Percentiles rank a stretch among this genome's conserved stretches.
Evolutionary conservation across 2,888 invertebrate species (phyloP).

Genomic region (Eulithis prunata): DNA sequence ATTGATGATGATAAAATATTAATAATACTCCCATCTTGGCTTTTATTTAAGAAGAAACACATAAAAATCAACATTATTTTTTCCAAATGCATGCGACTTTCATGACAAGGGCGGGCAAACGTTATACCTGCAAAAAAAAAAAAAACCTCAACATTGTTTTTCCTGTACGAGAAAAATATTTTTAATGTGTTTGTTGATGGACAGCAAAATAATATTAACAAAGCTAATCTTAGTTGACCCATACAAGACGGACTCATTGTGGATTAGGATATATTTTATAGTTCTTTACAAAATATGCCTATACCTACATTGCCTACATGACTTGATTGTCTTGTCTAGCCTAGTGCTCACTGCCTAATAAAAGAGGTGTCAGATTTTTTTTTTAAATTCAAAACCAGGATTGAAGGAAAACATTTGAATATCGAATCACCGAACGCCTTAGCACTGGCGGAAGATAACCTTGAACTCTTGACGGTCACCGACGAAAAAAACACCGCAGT

Average conservation of each 20-base stretch:
- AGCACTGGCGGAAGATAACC: slow-evolving; percentile 48
- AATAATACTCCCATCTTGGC: slow-evolving; percentile 7
- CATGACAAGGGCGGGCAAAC: slow-evolving; percentile 32
- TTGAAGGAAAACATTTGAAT: slow-evolving; percentile 33
- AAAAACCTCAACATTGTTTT: slow-evolving; percentile 15
- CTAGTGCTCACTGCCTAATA: too few relatives aligned
- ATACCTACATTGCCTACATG: too few relatives aligned
- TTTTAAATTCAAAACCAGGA: slow-evolving; percentile 28
- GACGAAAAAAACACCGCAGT: slow-evolving; percentile 48
- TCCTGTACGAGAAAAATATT: slow-evolving; percentile 5
- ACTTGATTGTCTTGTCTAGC: too few relatives aligned
- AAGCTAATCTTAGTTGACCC: too few relatives aligned
- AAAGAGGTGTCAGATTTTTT: not conserved
- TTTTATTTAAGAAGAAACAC: slow-evolving; percentile 15
- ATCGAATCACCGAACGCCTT: slow-evolving; percentile 31
- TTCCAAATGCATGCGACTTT: slow-evolving; percentile 25
- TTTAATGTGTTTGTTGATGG: slow-evolving; percentile 20
- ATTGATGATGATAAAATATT: too few relatives aligned
- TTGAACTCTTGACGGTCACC: slow-evolving; percentile 61
- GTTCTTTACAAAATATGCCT: too few relatives aligned
- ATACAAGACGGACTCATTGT: too few relatives aligned
- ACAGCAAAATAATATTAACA: not conserved
- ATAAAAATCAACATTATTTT: slow-evolving; percentile 8
- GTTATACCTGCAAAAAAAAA: slow-evolving; percentile 25
- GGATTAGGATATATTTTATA: too few relatives aligned